A percentile compares a stretch with the other conserved stretches of the same genome.
Conservation (phyloP, 1,140 invertebrate genomes). For the Penaeus chinensis region DNA sequence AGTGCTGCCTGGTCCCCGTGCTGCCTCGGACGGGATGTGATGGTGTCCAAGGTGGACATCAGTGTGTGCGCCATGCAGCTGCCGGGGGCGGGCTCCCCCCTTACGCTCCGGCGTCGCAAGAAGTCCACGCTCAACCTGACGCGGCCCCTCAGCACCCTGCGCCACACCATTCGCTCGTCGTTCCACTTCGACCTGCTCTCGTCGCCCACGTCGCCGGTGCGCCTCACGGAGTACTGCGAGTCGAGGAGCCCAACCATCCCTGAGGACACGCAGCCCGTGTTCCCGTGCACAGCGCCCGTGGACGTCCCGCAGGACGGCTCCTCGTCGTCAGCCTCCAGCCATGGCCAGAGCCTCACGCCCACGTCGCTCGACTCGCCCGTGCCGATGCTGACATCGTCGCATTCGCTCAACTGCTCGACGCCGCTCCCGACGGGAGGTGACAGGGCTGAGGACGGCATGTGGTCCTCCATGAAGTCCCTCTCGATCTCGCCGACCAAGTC, state of each 20-base stretch:
- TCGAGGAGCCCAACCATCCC: constrained; percentile 38
- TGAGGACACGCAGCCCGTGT: constrained; percentile 9
- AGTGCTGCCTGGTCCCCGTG: no score
- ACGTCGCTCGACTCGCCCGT: constrained; percentile 45
- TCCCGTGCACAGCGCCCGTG: not conserved
- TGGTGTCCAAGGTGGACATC: no score
- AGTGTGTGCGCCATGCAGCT: constrained; percentile 2
- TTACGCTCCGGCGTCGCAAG: constrained; percentile 2
- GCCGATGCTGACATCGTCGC: constrained; percentile 23
- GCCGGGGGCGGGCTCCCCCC: not conserved
- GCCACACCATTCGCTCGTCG: constrained; percentile 41
- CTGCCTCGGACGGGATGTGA: no score
- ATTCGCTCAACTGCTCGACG: constrained; percentile 3
- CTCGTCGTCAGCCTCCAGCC: constrained; percentile 14
- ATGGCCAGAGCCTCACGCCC: constrained; percentile 20
- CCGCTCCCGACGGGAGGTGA: not conserved
- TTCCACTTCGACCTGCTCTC: constrained; percentile 30
- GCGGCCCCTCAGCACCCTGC: no score
- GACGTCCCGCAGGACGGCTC: not conserved
- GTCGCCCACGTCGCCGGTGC: constrained; percentile 49
- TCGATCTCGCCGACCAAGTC: constrained; percentile 20
- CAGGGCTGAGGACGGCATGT: not conserved
- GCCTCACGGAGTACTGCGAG: constrained; percentile 36
- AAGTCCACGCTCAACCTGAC: not conserved
- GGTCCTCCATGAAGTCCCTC: constrained; percentile 39